Conservation (phyloP, 2,888 invertebrate species). For the Dryadula phaetusa region DNA sequence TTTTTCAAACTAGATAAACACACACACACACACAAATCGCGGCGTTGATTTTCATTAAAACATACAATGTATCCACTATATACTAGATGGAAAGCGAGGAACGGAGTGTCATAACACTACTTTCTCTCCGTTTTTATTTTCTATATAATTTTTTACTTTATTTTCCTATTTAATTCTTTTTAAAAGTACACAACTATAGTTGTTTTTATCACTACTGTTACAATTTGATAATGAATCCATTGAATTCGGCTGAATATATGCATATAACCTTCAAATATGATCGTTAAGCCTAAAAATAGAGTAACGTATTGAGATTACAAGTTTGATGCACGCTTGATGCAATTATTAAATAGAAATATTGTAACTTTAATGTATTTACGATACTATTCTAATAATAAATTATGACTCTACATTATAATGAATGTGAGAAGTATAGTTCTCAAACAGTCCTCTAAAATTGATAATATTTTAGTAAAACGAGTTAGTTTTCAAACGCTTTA, state of each 20-base stretch:
- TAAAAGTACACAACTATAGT: conserved; percentile 1
- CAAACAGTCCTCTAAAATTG: conserved; percentile 16
- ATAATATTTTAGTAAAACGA: conserved; percentile 35
- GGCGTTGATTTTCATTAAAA: neutral
- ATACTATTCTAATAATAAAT: neutral
- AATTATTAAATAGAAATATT: neutral
- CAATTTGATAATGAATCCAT: conserved; percentile 14
- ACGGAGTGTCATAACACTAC: neutral
- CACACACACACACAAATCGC: too few relatives aligned
- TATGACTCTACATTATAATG: neutral
- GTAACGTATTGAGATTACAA: neutral
- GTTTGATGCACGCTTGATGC: neutral
- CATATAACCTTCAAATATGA: neutral
- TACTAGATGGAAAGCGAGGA: neutral
- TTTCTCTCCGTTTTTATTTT: neutral
- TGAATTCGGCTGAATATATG: conserved; percentile 1
- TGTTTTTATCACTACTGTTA: neutral
- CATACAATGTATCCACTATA: neutral
- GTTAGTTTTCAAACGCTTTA: conserved; percentile 27
- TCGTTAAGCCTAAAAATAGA: neutral
- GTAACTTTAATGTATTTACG: too few relatives aligned
- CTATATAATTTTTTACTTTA: neutral
- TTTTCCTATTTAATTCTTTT: neutral
- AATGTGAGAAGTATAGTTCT: neutral
- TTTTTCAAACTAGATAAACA: too few relatives aligned